Conservation (phyloP, 2,797 vertebrate species). For the Hoplostethus mediterraneus region DNA sequence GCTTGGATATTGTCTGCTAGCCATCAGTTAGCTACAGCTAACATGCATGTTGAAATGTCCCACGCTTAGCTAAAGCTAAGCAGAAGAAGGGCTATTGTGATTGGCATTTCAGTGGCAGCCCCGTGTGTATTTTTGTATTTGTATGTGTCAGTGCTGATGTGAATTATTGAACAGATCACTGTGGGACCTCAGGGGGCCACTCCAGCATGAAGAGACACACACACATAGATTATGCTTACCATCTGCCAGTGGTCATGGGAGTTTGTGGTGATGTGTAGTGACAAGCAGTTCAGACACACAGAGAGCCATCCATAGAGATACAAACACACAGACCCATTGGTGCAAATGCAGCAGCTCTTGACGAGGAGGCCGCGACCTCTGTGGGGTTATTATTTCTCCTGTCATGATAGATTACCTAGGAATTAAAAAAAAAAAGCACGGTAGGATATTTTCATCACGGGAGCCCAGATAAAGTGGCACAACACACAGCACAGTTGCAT, state of each 20-base stretch:
- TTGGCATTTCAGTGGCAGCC: neutral
- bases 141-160: conserved; percentile 4
- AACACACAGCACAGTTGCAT: conserved; percentile 13
- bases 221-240: conserved; percentile 16
- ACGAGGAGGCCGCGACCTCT: conserved; percentile 48
- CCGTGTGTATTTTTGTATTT: neutral
- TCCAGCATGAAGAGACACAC: conserved; percentile 4
- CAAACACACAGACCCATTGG: conserved; percentile 39
- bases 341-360: conserved; percentile 40
- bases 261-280: conserved; percentile 59
- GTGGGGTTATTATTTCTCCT: conserved; percentile 57
- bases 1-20: conserved; percentile 25
- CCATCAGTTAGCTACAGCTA: neutral
- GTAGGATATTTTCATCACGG: neutral
- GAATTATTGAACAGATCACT: conserved; percentile 2
- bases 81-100: no score
- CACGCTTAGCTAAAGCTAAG: no score
- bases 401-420: conserved; percentile 53
- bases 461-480: neutral
- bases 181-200: neutral
- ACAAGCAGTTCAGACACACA: conserved; percentile 46
- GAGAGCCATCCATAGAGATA: conserved; percentile 24
- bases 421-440: conserved; percentile 27
- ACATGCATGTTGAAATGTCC: no score
- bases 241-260: conserved; percentile 47